These are phyloP conservation scores for Otis tarda DNA, from an alignment of 2,113 vertebrate genomes.

Conservation along the genomic window DNA sequence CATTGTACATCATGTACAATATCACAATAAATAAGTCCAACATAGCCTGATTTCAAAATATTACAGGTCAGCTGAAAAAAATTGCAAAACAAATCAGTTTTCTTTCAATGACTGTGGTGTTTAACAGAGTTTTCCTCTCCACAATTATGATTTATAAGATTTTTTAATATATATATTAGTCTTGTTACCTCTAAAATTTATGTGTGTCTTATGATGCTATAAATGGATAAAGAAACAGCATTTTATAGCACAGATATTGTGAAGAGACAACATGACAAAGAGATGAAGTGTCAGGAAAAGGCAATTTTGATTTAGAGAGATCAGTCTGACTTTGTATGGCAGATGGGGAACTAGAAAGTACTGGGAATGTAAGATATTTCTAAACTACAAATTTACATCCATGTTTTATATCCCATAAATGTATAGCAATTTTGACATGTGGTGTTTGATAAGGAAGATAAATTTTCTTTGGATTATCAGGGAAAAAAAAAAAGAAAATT, in stretches of 20 bases:
- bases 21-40: background rate
- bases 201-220: background rate
- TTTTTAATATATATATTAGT: background rate
- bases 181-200: constrained; percentile 34
- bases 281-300: constrained; percentile 45
- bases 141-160: background rate
- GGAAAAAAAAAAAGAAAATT: background rate
- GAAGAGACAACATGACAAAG: background rate
- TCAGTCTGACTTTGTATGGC: background rate
- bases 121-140: constrained; percentile 1
- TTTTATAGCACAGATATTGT: background rate
- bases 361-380: background rate
- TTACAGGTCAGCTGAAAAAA: background rate
- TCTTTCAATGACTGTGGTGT: background rate
- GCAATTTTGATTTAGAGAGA: constrained; percentile 29
- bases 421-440: background rate
- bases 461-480: background rate
- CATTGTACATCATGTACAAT: background rate
- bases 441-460: background rate
- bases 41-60: background rate
- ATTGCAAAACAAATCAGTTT: background rate
- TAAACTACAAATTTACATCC: background rate
- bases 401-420: background rate
- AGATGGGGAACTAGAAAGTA: background rate
- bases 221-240: constrained; percentile 7